Base-by-base conservation (phyloP, 2,113 vertebrate genomes). In the Phalacrocorax pelagicus region DNA sequence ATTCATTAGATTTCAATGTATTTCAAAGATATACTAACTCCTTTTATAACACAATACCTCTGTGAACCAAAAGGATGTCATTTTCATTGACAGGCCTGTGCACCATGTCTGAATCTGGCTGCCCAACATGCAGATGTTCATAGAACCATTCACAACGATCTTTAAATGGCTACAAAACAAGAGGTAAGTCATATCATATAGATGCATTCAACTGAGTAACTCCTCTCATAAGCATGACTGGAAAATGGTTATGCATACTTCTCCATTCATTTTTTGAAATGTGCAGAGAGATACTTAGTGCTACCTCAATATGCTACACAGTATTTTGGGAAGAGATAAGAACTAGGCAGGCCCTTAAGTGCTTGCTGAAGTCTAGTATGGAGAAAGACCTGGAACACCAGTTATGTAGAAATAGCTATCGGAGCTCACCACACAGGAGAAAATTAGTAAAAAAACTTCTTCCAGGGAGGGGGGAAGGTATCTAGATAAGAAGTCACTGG, bases 61-160 rank as follows among this genome's bases (percentile, higher is more conserved):
- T 98, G 94, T 99, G 99, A 96, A 99, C 99, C 89, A 99, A 97
- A 54, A 99, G 98, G 83, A 99, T 99, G 97, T 99, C 99, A 49
- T 98, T 99, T 97, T 99, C 99, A 93, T 98, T 99, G 97, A 99
- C 99, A 23, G 99, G 99, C 36, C 99, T 98, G 95, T 99, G 99
- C 44, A 99, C 99, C 99, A 99, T 99, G 96, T 99, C 99, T 0
- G 99, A 99, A 97, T 99, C 99, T 4, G 98, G 99, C 92, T 99
- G 99, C 78, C 99, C 98, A 0, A 98, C 98, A 82, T 99, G 98
- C 92, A 99, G 98, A 94, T 99, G 99, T 97, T 99, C 99, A 88
- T 99, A 99, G 98, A 99, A 99, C 99, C 99, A 99, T 92, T 99
- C 99, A 80, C 99, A 99, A 52, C 99, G 98, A 97, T 99, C 99